A percentile compares a stretch with the other conserved stretches of the same genome.
Conservation (phyloP, 2,113 vertebrate species). For the Hippopotamus amphibius region DNA sequence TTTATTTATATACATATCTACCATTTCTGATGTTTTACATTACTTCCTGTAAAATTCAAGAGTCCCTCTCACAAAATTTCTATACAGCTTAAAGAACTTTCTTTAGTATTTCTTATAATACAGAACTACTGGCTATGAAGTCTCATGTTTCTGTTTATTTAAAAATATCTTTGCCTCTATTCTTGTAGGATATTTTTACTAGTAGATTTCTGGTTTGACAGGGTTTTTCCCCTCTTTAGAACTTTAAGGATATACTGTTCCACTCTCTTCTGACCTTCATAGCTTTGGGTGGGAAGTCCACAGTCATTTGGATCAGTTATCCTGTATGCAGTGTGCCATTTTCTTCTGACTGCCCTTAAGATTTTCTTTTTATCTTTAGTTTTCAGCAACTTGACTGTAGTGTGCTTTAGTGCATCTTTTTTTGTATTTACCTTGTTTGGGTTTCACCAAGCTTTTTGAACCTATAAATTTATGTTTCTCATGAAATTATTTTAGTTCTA, state of each 20-base stretch:
- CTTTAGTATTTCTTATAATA: neutral
- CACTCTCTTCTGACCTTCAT: neutral
- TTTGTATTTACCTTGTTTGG: neutral
- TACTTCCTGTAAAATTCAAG: neutral
- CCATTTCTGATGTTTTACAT: neutral
- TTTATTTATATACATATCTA: neutral
- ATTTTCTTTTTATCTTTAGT: neutral
- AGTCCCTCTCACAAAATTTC: neutral
- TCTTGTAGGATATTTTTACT: neutral
- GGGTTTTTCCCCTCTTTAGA: neutral
- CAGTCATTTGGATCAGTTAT: neutral
- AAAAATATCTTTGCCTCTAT: constrained; percentile 34
- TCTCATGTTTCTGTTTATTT: constrained; percentile 36
- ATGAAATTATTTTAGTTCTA: neutral
- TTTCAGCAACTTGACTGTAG: neutral
- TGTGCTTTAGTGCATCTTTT: neutral
- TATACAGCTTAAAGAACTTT: neutral
- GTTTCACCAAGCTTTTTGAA: neutral
- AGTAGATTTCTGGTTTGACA: neutral
- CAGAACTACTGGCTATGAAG: neutral
- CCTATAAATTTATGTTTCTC: constrained; percentile 8
- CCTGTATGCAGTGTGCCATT: neutral
- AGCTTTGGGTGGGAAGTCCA: neutral
- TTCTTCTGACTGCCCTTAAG: neutral
- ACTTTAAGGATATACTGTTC: neutral